Evolutionary conservation across 2,888 invertebrate species (phyloP).

Genomic region (Rhagium mordax): DNA sequence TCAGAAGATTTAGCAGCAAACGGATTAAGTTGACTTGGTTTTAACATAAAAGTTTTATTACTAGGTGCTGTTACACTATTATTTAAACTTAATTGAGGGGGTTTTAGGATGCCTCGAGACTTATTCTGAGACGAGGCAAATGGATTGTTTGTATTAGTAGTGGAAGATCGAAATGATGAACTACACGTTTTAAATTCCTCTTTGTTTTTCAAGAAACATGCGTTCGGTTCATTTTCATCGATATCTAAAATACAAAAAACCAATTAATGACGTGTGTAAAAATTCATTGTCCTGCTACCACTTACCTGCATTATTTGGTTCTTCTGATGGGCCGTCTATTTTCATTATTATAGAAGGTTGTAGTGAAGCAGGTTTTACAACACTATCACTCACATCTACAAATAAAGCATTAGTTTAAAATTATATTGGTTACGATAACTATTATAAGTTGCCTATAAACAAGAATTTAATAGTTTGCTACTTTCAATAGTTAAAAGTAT

Average conservation of each 20-base stretch:
- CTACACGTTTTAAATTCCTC: constrained; percentile 59
- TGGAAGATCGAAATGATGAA: constrained; percentile 50
- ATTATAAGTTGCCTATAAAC: constrained; percentile 15
- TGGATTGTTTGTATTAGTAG: constrained; percentile 54
- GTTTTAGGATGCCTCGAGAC: constrained; percentile 59
- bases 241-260: constrained; percentile 52
- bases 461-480: constrained; percentile 4
- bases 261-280: not conserved
- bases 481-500: constrained; percentile 28
- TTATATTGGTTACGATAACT: not conserved
- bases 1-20: constrained; percentile 55
- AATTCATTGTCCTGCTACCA: constrained; percentile 8
- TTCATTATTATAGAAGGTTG: constrained; percentile 65
- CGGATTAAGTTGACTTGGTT: constrained; percentile 67
- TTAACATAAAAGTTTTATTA: constrained; percentile 61
- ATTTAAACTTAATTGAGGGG: constrained; percentile 60
- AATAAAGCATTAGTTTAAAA: constrained; percentile 28
- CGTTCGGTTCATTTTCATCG: constrained; percentile 57
- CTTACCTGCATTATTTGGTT: constrained; percentile 60
- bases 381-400: constrained; percentile 49
- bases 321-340: constrained; percentile 64
- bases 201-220: constrained; percentile 36
- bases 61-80: constrained; percentile 49
- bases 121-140: constrained; percentile 55
- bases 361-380: constrained; percentile 52